These are phyloP conservation scores for Xanthorhoe spadicearia DNA, from an alignment of 2,888 invertebrate genomes.

Conservation along the genomic window DNA sequence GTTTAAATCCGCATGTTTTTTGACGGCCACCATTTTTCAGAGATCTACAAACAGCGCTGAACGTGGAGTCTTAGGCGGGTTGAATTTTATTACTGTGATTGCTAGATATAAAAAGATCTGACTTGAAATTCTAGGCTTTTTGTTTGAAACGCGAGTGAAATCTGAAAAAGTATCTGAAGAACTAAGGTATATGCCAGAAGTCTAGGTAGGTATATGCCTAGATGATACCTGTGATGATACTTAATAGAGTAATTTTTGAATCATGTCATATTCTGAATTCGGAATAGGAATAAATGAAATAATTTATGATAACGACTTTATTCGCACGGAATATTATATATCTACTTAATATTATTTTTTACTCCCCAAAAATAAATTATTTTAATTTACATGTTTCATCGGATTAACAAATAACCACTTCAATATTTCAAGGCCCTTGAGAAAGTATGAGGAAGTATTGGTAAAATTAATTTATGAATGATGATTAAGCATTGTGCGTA, in stretches of 20 bases:
- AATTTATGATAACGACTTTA: too few species aligned
- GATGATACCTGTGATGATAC: too few species aligned
- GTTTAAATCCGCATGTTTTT: background rate
- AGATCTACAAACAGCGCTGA: background rate
- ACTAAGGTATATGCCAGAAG: too few species aligned
- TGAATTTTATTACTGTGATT: constrained; percentile 16
- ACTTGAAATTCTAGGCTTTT: background rate
- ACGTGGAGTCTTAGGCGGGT: constrained; percentile 9
- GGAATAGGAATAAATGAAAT: too few species aligned
- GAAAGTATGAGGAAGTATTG: constrained; percentile 27
- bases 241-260: too few species aligned
- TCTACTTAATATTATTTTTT: too few species aligned
- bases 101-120: constrained; percentile 1
- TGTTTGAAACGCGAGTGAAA: background rate
- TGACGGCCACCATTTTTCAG: background rate
- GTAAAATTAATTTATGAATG: constrained; percentile 7
- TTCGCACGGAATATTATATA: too few species aligned
- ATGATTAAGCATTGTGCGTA: constrained; percentile 5
- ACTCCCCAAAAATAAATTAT: background rate
- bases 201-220: too few species aligned
- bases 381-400: background rate
- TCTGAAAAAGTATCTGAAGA: too few species aligned
- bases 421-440: constrained; percentile 17
- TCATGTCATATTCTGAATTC: too few species aligned
- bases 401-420: background rate